Evolutionary conservation across 2,797 vertebrate species (phyloP), one percentile per base, ranked within the genome.

Genomic region (Sebastes hopkinsi): DNA sequence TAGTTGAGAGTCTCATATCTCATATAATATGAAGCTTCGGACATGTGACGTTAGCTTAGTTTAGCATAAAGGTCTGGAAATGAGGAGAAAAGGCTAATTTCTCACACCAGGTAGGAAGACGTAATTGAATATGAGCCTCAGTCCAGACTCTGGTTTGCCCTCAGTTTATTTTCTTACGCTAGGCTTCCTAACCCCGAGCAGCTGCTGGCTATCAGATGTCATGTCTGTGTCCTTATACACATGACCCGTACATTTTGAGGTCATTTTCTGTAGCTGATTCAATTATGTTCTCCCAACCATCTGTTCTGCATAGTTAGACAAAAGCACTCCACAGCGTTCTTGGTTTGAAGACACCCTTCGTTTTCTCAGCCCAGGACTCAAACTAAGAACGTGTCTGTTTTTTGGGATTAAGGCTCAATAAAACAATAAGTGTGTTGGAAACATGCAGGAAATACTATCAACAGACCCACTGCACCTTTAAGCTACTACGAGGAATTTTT

Each of bases 171-270:
- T 86, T 77, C 67, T 79, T 50, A 65, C 7, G 16, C 62, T 78
- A 50, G 50, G 59, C 74, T 88, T 80, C 55, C 67, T 75, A 61
- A 89, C 77, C 72, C 32, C 0, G 18, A 81, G 56, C 87, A 92
- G 86, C 90, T 92, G 91, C 67, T 69, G 76, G 77, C 60, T 82
- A 87, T 90, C 87, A 68, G 68, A 82, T 90, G 84, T 87, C 92
- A 66, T 77, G 88, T 90, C 80, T 75, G 68, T 27, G 74, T 61
- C 85, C 77, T 71, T 29, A 67, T 60, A 77, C 79, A 62, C 65
- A n/a, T 6, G 73, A 85, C 71, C 78, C 52, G 67, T 64, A 79
- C 77, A 87, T 69, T 73, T 77, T 66, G 30, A 85, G 81, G 89
- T 91, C 74, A 77, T 67, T 77, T 71, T 54, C 72, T 85, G 80